Evolutionary conservation across 2,113 vertebrate genomes (phyloP).

Genomic region (Caloenas nicobarica): DNA sequence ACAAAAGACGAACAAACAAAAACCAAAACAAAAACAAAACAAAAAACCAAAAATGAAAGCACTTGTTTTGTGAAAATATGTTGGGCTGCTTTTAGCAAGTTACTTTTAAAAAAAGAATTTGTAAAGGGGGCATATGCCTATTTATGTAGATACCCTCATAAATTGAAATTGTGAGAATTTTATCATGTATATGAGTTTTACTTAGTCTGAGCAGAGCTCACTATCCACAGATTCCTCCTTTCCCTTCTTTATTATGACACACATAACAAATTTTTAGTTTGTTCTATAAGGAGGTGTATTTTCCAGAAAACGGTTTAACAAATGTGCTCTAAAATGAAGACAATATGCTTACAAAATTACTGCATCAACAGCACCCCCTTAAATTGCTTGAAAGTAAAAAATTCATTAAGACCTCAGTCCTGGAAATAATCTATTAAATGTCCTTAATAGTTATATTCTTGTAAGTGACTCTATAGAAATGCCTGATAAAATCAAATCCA

Average conservation of each 20-base stretch:
- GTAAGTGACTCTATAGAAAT: not conserved
- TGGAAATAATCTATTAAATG: constrained; percentile 8
- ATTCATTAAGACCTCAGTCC: not conserved
- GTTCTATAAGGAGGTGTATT: not conserved
- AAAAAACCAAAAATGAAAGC: not conserved
- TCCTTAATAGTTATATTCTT: not conserved
- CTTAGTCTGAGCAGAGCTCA: not conserved
- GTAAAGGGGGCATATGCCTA: not conserved
- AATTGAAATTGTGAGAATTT: not conserved
- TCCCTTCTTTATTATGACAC: not conserved
- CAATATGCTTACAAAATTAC: not conserved
- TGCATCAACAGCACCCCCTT: not conserved
- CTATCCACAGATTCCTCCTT: not conserved
- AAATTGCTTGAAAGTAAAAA: not conserved
- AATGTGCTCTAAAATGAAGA: not conserved
- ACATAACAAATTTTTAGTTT: not conserved
- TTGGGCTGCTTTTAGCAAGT: not conserved
- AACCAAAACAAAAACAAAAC: no score
- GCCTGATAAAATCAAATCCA: not conserved
- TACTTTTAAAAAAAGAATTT: not conserved
- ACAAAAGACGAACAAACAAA: not conserved
- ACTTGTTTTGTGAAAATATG: not conserved
- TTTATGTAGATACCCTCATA: not conserved
- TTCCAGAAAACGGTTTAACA: not conserved
- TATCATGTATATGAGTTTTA: not conserved